Base-by-base conservation (phyloP, 2,797 vertebrate species). In the Peromyscus nudipes region DNA sequence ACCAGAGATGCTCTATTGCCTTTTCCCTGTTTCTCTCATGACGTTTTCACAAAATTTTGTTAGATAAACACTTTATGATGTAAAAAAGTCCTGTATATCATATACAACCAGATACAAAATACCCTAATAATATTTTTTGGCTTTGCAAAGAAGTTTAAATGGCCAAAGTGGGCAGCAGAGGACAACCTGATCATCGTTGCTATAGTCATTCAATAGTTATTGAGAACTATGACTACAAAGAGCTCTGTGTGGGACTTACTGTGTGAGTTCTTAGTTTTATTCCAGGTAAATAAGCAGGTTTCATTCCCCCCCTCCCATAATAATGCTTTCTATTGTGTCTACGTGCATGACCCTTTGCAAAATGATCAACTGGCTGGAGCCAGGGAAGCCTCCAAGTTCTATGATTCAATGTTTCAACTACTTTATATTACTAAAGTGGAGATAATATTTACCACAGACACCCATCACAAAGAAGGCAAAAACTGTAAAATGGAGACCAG, bases 81-180 rank as follows among this genome's bases (percentile, higher is more conserved):
- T 11, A 88, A 94, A 85, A 86, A 77, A 83, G 9, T 27, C 37
- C 92, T 92, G 60, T 27, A 85, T 67, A 25, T 49, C 64, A 13
- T 67, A 69, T n/a, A 25, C 43, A n/a, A 67, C 31, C 43, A 67
- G 43, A 46, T 82, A 49, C 29, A 83, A 82, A 95, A 82, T 64
- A 65, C 10, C 37, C 73, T 69, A 37, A 2, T 62, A 94, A 79
- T 91, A 46, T 49, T 77, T 55, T 55, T 73, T 79, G 46, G 55
- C 29, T 27, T 88, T 81, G 13, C 82, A 97, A 97, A 93, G 73
- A 92, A 55, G 13, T 69, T 75, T 79, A 91, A 92, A 80, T 73
- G 49, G 16, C 52, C 73, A 89, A 62, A 75, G 8, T 37, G 34
- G 60, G 34, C 17, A 60, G 13, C 46, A 31, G 62, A 87, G 43